Percentiles rank a stretch among this genome's conserved stretches.
These are phyloP conservation scores for Psophia crepitans DNA, from an alignment of 2,113 vertebrate species.

Conservation along the genomic window DNA sequence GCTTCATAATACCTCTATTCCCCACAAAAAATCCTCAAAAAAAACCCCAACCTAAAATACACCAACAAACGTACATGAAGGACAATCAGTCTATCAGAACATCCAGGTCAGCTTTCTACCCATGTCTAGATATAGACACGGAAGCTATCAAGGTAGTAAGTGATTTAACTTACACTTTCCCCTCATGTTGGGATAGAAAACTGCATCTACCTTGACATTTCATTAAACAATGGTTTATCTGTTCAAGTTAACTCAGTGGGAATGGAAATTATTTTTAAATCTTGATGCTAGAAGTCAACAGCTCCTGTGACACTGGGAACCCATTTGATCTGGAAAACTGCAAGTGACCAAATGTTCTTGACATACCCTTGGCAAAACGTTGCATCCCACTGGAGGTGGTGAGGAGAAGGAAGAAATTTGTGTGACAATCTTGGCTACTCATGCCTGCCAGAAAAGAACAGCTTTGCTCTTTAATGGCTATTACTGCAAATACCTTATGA, in stretches of 20 bases:
- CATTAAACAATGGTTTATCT: not conserved
- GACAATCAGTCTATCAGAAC: not conserved
- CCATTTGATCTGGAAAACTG: not conserved
- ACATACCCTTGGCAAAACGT: not conserved
- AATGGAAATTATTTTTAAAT: not conserved
- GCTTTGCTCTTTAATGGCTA: not conserved
- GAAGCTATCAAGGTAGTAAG: not conserved
- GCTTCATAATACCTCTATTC: not conserved
- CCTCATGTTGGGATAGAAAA: not conserved
- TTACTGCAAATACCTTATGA: not conserved
- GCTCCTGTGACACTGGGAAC: not conserved
- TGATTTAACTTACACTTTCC: not conserved
- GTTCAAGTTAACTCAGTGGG: not conserved
- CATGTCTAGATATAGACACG: not conserved
- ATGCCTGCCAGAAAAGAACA: not conserved
- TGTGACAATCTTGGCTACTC: not conserved
- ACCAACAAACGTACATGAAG: not conserved
- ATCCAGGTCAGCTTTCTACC: slow-evolving; percentile 4
- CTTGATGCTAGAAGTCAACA: not conserved
- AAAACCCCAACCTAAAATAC: not conserved
- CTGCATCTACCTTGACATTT: not conserved
- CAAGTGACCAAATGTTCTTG: not conserved
- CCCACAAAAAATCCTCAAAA: slow-evolving; percentile 5
- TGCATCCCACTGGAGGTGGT: not conserved
- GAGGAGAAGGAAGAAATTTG: not conserved